Percentiles rank a stretch among this genome's conserved stretches.
These are phyloP conservation scores for Eospalax fontanierii DNA, from an alignment of 2,797 vertebrate genomes.

Conservation along the genomic window DNA sequence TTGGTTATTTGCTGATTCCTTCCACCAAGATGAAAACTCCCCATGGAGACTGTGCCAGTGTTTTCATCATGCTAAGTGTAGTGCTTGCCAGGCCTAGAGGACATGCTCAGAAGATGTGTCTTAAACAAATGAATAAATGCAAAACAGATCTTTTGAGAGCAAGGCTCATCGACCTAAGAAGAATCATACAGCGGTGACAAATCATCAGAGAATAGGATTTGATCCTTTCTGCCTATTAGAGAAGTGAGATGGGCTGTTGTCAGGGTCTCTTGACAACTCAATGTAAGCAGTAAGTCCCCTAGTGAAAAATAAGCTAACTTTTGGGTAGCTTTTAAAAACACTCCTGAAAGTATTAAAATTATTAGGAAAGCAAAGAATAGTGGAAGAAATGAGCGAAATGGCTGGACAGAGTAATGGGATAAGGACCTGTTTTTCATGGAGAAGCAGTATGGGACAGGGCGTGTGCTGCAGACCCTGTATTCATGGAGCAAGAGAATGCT, in stretches of 20 bases:
- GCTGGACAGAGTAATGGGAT: neutral
- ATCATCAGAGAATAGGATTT: neutral
- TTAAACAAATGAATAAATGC: neutral
- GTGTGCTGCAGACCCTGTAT: too few relatives aligned
- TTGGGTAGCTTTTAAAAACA: neutral
- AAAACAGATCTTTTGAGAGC: slow-evolving; percentile 31
- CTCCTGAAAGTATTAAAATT: neutral
- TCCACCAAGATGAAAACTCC: neutral
- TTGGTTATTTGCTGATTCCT: neutral
- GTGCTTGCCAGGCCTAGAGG: neutral
- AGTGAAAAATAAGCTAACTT: neutral
- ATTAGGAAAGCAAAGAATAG: neutral
- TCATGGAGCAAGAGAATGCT: neutral
- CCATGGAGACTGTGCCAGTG: neutral
- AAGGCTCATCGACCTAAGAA: neutral
- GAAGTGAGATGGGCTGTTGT: neutral
- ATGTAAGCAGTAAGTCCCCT: neutral
- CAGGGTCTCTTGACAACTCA: too few relatives aligned
- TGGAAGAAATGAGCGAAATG: neutral
- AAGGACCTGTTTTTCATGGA: neutral
- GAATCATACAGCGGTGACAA: slow-evolving; percentile 17
- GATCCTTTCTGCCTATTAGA: slow-evolving; percentile 7
- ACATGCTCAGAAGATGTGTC: neutral
- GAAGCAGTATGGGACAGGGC: neutral
- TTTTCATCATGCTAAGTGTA: neutral